Evolutionary conservation across 1,140 invertebrate genomes (phyloP).

Genomic region (Batillaria attramentaria): DNA sequence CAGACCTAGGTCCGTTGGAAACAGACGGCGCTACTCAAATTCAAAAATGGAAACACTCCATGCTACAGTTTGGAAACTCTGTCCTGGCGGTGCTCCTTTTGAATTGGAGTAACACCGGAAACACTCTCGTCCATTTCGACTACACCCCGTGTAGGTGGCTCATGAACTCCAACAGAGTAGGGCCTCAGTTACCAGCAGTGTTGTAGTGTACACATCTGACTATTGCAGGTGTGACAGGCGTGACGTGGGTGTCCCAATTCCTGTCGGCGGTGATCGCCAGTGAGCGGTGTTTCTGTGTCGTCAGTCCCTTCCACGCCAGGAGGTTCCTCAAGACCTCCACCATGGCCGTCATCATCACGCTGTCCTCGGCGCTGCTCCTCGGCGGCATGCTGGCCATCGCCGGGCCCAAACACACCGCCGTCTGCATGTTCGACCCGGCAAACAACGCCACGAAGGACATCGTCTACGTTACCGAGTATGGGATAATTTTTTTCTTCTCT

Average conservation of each 20-base stretch:
- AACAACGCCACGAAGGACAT: slow-evolving; percentile 22
- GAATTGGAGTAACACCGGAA: not conserved
- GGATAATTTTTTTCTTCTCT: not conserved
- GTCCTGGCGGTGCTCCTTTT: not conserved
- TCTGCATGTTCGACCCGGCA: slow-evolving; percentile 16
- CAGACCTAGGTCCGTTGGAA: too few species aligned
- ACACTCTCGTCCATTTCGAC: not conserved
- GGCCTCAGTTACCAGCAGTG: too few species aligned
- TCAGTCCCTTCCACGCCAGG: slow-evolving; percentile 18
- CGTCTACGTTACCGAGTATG: slow-evolving; percentile 19
- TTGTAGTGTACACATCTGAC: too few species aligned
- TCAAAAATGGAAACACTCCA: too few species aligned
- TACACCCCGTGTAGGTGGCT: not conserved
- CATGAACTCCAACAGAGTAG: not conserved
- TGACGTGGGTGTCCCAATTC: slow-evolving; percentile 23
- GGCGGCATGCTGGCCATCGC: slow-evolving; percentile 10
- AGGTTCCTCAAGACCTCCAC: slow-evolving; percentile 17
- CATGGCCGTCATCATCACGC: slow-evolving; percentile 17
- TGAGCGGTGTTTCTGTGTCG: slow-evolving; percentile 20
- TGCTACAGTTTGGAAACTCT: too few species aligned
- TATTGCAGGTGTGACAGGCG: slow-evolving; percentile 10
- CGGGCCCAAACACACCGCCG: slow-evolving; percentile 23
- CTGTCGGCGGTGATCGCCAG: slow-evolving; percentile 20
- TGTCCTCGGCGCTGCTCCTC: not conserved
- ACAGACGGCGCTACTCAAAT: too few species aligned